Conservation (phyloP, 1,140 invertebrate species). For the Ceratina australensis region DNA sequence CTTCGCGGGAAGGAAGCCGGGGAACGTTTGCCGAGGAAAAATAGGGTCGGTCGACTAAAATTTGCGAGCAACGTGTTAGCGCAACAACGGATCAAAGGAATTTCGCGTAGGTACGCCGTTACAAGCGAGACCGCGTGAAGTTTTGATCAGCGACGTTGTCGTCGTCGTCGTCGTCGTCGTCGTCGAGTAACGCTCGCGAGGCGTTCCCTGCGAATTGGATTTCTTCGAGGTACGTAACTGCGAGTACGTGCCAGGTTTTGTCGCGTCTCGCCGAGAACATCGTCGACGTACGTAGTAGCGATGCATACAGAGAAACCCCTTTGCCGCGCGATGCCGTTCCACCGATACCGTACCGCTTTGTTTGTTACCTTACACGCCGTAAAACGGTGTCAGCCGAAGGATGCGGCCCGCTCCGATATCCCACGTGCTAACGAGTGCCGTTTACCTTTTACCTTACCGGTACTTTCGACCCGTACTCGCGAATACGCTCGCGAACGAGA, state of each 20-base stretch:
- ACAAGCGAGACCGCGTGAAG: slow-evolving; percentile 4
- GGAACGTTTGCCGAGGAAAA: neutral
- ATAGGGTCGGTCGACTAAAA: slow-evolving; percentile 29
- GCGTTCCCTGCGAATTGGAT: slow-evolving; percentile 23
- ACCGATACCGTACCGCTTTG: neutral
- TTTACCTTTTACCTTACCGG: no score
- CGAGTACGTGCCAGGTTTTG: neutral
- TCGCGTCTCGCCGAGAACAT: neutral
- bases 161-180: slow-evolving; percentile 10
- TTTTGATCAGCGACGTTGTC: slow-evolving; percentile 26
- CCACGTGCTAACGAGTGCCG: no score
- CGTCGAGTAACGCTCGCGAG: neutral
- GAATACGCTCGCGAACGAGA: no score
- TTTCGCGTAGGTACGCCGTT: slow-evolving; percentile 17
- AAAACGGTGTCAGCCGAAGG: no score
- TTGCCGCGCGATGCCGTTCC: neutral
- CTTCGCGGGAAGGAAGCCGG: neutral
- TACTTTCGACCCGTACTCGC: no score
- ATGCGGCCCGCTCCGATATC: no score
- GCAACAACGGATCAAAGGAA: slow-evolving; percentile 37
- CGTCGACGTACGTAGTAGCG: neutral
- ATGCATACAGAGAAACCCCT: neutral
- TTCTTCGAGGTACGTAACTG: slow-evolving; percentile 23
- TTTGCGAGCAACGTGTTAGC: slow-evolving; percentile 24
- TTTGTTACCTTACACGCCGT: neutral